Evolutionary conservation across 35 echinoderm and acorn worm species (phyloP).

Genomic region (Stichopus chloronotus): DNA sequence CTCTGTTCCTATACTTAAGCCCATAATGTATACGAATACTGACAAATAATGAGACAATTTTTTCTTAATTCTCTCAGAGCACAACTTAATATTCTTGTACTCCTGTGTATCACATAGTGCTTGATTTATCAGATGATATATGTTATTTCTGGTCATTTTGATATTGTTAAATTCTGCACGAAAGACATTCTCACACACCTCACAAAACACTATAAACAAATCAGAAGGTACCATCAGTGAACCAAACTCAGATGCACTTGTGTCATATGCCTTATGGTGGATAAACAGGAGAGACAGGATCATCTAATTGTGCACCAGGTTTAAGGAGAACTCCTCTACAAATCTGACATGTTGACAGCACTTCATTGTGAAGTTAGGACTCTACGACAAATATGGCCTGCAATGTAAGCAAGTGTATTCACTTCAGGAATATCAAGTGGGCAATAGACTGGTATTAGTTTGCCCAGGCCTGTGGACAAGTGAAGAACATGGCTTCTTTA

Average conservation of each 20-base stretch:
- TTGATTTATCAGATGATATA: slow-evolving; percentile 51
- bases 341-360: no score
- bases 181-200: slow-evolving; percentile 54
- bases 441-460: no score
- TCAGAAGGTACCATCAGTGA: slow-evolving; percentile 5
- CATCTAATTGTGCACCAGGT: slow-evolving; percentile 34
- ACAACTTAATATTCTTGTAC: slow-evolving; percentile 57
- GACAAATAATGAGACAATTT: slow-evolving; percentile 54
- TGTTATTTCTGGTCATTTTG: slow-evolving; percentile 58
- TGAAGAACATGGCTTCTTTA: no score
- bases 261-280: not conserved
- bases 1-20: slow-evolving; percentile 62
- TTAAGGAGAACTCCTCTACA: slow-evolving; percentile 40
- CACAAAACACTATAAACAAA: slow-evolving; percentile 7
- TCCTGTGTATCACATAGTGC: slow-evolving; percentile 2
- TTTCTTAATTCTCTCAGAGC: slow-evolving; percentile 48
- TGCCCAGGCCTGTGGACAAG: no score
- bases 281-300: slow-evolving; percentile 61
- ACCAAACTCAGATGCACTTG: slow-evolving; percentile 15
- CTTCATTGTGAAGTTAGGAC: no score
- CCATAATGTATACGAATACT: slow-evolving; percentile 70
- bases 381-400: no score
- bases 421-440: no score
- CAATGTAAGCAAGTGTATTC: no score
- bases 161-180: slow-evolving; percentile 38